phyloP scores from a whole-genome alignment of 2,888 invertebrate genomes.

The Cepaea hortensis region DNA sequence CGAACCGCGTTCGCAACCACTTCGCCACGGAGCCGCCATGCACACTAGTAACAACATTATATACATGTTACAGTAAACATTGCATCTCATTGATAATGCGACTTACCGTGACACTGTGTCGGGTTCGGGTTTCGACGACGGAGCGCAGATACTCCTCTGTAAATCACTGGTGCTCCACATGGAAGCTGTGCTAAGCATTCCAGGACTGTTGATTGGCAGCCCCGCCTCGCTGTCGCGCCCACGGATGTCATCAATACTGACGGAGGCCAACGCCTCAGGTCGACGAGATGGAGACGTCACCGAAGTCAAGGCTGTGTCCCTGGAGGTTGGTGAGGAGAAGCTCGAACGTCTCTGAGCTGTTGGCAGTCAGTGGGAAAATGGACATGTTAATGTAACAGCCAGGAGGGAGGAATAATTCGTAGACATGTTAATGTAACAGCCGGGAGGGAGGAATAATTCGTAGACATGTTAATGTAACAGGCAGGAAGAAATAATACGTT shows the following conservation, averaged over 20 bases:
- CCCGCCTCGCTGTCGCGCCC: slow-evolving; percentile 41
- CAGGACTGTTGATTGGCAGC: slow-evolving; percentile 61
- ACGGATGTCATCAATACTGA: slow-evolving; percentile 56
- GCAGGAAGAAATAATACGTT: neutral
- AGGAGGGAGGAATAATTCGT: neutral
- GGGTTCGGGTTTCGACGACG: slow-evolving; percentile 33
- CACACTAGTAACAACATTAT: no score
- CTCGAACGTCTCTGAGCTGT: slow-evolving; percentile 54
- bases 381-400: neutral
- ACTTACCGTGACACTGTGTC: slow-evolving; percentile 53
- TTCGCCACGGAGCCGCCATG: no score
- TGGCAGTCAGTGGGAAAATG: neutral
- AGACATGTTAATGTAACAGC: neutral
- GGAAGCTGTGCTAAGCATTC: slow-evolving; percentile 64
- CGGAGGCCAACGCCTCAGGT: slow-evolving; percentile 48
- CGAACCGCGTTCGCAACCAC: no score
- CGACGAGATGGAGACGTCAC: slow-evolving; percentile 30
- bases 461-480: neutral
- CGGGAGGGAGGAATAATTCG: neutral
- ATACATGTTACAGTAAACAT: no score
- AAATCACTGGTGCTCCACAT: slow-evolving; percentile 62
- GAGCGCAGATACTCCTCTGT: neutral
- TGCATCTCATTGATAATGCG: neutral
- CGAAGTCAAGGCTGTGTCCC: slow-evolving; percentile 33
- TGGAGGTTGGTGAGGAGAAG: slow-evolving; percentile 51